Percentiles rank a stretch among this genome's conserved stretches.
These are phyloP conservation scores for Eupithecia abbreviata DNA, from an alignment of 2,888 invertebrate genomes.

Conservation along the genomic window DNA sequence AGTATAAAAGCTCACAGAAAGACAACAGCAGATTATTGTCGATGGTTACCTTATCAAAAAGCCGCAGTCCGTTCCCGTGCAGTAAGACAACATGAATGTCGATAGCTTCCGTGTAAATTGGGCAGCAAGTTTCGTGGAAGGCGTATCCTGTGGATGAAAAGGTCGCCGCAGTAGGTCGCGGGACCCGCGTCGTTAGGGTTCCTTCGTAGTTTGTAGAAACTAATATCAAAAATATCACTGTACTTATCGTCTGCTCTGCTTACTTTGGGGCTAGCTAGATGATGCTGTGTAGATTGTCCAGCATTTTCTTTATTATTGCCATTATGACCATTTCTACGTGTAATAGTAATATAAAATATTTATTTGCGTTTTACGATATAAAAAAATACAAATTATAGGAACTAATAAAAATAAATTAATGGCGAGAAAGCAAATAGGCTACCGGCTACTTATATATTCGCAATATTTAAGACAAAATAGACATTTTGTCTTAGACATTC, in stretches of 20 bases:
- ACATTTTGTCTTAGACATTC: neutral
- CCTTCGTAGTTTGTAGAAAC: slow-evolving; percentile 6
- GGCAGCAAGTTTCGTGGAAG: slow-evolving; percentile 34
- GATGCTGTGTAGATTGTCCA: neutral
- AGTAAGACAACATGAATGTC: slow-evolving; percentile 10
- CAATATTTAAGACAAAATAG: no score
- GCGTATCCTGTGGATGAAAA: slow-evolving; percentile 30
- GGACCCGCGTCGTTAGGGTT: slow-evolving; percentile 23
- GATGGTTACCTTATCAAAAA: neutral
- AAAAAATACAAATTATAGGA: no score
- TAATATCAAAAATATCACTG: neutral
- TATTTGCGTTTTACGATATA: no score
- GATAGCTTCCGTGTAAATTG: slow-evolving; percentile 27
- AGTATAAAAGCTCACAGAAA: neutral
- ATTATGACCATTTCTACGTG: neutral
- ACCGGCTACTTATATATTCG: no score
- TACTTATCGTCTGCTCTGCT: neutral
- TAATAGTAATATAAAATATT: no score
- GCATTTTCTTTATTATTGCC: neutral
- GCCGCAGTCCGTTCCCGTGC: neutral
- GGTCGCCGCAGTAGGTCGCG: slow-evolving; percentile 32
- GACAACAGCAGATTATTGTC: neutral
- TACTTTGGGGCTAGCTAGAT: neutral
- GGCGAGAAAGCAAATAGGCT: no score
- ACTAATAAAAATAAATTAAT: no score